phyloP scores from a whole-genome alignment of 2,888 invertebrate genomes.

The Neuroscelio doddi region DNA sequence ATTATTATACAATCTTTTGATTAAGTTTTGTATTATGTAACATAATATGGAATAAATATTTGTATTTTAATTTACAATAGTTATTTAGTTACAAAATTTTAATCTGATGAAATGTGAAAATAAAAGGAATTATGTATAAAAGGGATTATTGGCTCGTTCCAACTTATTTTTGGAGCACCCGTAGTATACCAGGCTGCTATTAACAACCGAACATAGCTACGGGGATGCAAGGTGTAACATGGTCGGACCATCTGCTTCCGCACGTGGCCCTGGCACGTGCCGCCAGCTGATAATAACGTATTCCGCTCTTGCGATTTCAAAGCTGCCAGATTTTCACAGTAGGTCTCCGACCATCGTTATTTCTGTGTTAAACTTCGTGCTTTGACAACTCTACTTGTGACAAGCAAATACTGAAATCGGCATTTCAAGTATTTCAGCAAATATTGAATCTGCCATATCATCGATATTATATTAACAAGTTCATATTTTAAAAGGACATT shows the following conservation, averaged over 20 bases:
- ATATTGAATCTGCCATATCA: too few species aligned
- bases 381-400: conserved; percentile 16
- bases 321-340: conserved; percentile 48
- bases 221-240: conserved; percentile 66
- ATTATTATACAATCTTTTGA: too few species aligned
- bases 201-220: conserved; percentile 55
- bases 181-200: conserved; percentile 53
- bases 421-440: not conserved
- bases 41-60: too few species aligned
- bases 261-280: conserved; percentile 69
- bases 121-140: conserved; percentile 7
- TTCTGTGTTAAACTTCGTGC: conserved; percentile 19
- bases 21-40: too few species aligned
- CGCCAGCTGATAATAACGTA: conserved; percentile 66
- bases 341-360: conserved; percentile 40
- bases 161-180: conserved; percentile 53
- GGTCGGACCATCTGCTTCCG: conserved; percentile 65
- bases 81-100: too few species aligned
- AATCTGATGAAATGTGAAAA: too few species aligned
- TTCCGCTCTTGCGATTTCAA: conserved; percentile 50
- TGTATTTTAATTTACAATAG: too few species aligned
- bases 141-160: conserved; percentile 32
- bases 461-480: too few species aligned
- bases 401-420: conserved; percentile 1
- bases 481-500: too few species aligned